Conservation (phyloP, 2,888 invertebrate genomes). For the Lithophane semibrunnea region DNA sequence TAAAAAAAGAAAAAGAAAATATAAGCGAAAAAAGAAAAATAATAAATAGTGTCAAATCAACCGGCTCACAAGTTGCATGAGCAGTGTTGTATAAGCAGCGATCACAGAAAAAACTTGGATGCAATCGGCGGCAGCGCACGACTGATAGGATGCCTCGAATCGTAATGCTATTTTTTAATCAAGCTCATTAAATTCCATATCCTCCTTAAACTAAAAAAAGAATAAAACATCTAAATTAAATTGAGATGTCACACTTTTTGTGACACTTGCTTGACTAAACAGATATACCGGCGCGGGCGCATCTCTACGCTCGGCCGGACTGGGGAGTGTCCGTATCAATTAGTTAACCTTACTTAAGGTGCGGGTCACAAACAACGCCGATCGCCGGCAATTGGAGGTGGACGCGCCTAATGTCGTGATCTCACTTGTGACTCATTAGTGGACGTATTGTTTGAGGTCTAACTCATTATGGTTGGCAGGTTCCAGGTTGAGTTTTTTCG, state of each 20-base stretch:
- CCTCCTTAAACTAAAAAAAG: constrained; percentile 4
- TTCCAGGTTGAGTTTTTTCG: neutral
- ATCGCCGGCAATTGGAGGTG: constrained; percentile 71
- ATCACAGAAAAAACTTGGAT: neutral
- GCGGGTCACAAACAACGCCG: constrained; percentile 87
- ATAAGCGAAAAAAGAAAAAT: neutral
- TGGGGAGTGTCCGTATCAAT: constrained; percentile 79
- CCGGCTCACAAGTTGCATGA: neutral
- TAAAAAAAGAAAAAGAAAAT: no score
- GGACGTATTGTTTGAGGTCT: constrained; percentile 19
- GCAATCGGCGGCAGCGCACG: neutral
- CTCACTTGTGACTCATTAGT: constrained; percentile 62
- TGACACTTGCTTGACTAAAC: constrained; percentile 37
- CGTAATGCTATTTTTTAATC: constrained; percentile 11
- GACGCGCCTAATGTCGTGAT: constrained; percentile 61
- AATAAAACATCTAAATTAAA: constrained; percentile 22
- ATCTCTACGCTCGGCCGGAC: constrained; percentile 68
- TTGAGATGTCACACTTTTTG: constrained; percentile 47
- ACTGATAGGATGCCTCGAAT: neutral
- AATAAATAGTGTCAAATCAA: neutral
- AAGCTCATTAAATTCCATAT: constrained; percentile 21
- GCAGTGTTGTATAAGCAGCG: no score
- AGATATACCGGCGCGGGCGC: constrained; percentile 36
- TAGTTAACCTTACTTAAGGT: constrained; percentile 89
- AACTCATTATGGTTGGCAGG: neutral